Percentiles rank a stretch among this genome's conserved stretches.
Conservation (phyloP, 2,797 vertebrate genomes). For the Numenius phaeopus region DNA sequence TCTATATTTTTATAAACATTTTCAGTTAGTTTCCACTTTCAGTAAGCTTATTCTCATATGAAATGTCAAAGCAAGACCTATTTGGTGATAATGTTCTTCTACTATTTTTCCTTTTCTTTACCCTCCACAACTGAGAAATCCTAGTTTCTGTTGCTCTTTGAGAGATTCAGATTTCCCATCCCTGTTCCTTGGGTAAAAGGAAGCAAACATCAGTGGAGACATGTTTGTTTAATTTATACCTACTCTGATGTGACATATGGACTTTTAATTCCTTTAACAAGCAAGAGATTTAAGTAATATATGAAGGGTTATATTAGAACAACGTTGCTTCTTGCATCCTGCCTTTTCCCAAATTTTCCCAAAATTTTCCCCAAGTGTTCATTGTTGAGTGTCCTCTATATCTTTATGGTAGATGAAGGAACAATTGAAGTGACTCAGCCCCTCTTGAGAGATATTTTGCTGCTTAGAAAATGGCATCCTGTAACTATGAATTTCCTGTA, state of each 20-base stretch:
- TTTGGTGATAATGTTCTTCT: not conserved
- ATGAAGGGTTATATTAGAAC: not conserved
- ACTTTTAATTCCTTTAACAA: not conserved
- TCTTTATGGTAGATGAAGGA: not conserved
- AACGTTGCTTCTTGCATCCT: not conserved
- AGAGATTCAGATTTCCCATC: not conserved
- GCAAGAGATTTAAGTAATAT: not conserved
- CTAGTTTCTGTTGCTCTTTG: not conserved
- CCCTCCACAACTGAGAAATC: not conserved
- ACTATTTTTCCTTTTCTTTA: not conserved
- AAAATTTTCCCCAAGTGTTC: not conserved
- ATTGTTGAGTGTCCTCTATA: not conserved
- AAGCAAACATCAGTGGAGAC: not conserved
- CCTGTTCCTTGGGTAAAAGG: not conserved
- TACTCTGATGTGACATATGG: not conserved
- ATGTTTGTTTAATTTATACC: not conserved
- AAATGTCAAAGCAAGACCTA: not conserved
- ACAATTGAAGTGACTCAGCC: not conserved
- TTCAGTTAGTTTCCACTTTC: not conserved
- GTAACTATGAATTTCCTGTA: not conserved
- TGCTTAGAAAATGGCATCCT: not conserved
- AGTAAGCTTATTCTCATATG: not conserved
- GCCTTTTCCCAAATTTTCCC: not conserved
- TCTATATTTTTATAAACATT: not conserved
- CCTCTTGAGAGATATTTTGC: not conserved